phyloP scores from a whole-genome alignment of 2,888 invertebrate species.

The Ecliptopera silaceata region DNA sequence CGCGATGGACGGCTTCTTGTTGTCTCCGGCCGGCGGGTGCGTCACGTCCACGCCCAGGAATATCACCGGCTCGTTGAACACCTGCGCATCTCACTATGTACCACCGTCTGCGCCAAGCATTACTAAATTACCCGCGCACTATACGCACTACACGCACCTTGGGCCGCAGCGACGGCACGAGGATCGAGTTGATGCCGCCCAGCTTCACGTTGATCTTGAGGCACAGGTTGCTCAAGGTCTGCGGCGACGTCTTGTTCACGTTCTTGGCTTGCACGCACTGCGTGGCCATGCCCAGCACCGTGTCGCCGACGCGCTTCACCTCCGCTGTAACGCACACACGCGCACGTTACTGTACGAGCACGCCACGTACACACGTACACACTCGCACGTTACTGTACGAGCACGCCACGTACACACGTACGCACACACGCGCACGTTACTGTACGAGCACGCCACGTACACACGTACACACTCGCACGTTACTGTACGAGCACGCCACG shows the following conservation, averaged over 20 bases:
- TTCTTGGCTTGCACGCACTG: constrained; percentile 99
- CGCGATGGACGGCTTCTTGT: constrained; percentile 99
- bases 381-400: no score
- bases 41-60: constrained; percentile 99
- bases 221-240: constrained; percentile 99
- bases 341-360: background rate
- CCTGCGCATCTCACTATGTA: constrained; percentile 64
- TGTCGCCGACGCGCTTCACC: constrained; percentile 99
- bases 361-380: background rate
- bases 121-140: no score
- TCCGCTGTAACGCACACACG: constrained; percentile 87
- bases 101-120: no score
- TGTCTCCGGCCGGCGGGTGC: constrained; percentile 99
- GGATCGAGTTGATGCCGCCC: constrained; percentile 99
- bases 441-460: no score
- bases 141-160: constrained; percentile 78
- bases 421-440: no score
- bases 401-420: background rate
- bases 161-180: constrained; percentile 98
- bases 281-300: constrained; percentile 99
- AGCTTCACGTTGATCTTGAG: constrained; percentile 99
- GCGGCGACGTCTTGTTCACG: constrained; percentile 99
- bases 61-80: constrained; percentile 99
- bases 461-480: constrained; percentile 74
- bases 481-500: no score